Evolutionary conservation across 1,140 invertebrate genomes (phyloP).

Genomic region (Apis dorsata): DNA sequence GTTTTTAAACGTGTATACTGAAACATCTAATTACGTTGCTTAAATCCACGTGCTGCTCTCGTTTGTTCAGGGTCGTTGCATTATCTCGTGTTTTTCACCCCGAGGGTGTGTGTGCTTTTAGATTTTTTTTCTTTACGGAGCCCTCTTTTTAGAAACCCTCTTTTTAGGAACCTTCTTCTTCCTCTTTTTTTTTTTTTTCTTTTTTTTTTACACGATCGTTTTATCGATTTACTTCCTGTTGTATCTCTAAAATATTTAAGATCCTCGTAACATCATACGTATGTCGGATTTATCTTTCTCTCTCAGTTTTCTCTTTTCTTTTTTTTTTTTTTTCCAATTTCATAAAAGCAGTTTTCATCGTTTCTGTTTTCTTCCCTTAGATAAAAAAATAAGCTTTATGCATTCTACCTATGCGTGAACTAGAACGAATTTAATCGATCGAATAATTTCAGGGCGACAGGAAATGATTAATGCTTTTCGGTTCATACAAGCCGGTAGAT

Average conservation of each 20-base stretch:
- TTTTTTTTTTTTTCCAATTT: no score
- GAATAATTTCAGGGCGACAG: slow-evolving; percentile 32
- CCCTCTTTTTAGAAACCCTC: neutral
- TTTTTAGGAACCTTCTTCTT: neutral
- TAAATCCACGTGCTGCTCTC: slow-evolving; percentile 8
- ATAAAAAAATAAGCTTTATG: neutral
- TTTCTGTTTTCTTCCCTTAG: no score
- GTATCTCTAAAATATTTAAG: neutral
- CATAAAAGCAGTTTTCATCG: neutral
- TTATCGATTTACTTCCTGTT: slow-evolving; percentile 30
- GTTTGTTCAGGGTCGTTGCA: slow-evolving; percentile 27
- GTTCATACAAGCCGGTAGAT: slow-evolving; percentile 35
- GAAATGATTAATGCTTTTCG: slow-evolving; percentile 47
- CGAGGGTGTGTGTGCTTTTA: neutral
- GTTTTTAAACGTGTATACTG: slow-evolving; percentile 20
- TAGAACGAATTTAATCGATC: slow-evolving; percentile 44
- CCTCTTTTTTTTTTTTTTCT: neutral
- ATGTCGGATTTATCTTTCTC: neutral
- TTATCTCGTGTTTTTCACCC: slow-evolving; percentile 32
- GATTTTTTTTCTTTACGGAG: neutral
- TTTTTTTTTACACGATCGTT: neutral
- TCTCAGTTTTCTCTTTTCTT: neutral
- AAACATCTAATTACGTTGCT: slow-evolving; percentile 22
- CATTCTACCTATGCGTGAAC: neutral
- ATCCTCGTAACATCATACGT: neutral